Conservation (phyloP, 35 echinoderm and acorn worm species). For the Lytechinus variegatus region DNA sequence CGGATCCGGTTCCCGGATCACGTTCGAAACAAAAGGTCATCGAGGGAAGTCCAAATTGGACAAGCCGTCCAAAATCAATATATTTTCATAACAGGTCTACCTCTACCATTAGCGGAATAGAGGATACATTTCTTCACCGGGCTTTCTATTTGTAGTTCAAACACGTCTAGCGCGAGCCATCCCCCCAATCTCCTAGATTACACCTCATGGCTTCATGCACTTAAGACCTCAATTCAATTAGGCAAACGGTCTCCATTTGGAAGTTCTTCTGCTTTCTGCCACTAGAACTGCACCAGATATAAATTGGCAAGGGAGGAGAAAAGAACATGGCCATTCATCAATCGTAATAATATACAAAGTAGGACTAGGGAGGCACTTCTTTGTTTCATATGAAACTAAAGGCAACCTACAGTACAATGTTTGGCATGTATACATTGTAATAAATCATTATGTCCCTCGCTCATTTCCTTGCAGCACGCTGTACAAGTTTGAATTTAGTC, state of each 20-base stretch:
- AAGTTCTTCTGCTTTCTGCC: neutral
- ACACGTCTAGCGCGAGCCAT: neutral
- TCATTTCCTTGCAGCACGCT: too few species aligned
- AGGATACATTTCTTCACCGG: neutral
- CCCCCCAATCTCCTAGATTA: neutral
- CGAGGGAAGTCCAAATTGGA: slow-evolving; percentile 19
- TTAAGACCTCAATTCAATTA: slow-evolving; percentile 14
- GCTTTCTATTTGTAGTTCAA: neutral
- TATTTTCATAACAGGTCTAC: slow-evolving; percentile 32
- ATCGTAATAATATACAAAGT: too few species aligned
- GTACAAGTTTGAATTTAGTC: too few species aligned
- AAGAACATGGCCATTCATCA: too few species aligned
- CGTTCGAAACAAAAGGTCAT: slow-evolving; percentile 38
- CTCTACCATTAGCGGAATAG: slow-evolving; percentile 2
- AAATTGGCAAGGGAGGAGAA: neutral
- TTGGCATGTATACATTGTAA: too few species aligned
- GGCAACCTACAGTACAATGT: too few species aligned
- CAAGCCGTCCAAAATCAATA: slow-evolving; percentile 6
- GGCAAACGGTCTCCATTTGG: neutral
- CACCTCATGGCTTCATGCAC: neutral
- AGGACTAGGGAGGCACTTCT: too few species aligned
- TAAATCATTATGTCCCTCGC: too few species aligned
- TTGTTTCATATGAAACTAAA: too few species aligned
- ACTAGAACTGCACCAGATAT: neutral
- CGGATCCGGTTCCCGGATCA: slow-evolving; percentile 21